Evolutionary conservation across 2,888 invertebrate genomes (phyloP).

Genomic region (Metacarcinus magister): DNA sequence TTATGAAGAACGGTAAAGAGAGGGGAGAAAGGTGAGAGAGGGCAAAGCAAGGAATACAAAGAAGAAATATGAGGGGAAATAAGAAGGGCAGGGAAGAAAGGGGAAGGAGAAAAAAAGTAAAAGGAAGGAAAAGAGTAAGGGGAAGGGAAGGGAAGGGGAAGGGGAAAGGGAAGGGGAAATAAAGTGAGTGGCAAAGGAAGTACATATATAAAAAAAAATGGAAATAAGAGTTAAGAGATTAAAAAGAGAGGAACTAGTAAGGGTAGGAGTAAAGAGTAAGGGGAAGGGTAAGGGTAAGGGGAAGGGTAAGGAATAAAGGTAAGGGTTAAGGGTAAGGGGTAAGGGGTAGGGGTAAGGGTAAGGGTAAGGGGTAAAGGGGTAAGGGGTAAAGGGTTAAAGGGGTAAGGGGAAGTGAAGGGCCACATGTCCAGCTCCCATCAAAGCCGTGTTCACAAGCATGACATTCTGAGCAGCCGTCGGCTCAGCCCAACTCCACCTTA

Average conservation of each 20-base stretch:
- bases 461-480: constrained; percentile 38
- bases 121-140: background rate
- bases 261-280: background rate
- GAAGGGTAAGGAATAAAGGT: background rate
- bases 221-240: background rate
- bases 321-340: background rate
- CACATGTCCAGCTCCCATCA: background rate
- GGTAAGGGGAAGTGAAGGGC: background rate
- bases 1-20: too few relatives aligned
- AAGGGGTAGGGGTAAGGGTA: background rate
- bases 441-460: constrained; percentile 13
- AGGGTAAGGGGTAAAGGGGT: background rate
- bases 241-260: background rate
- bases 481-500: constrained; percentile 21
- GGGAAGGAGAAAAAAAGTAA: background rate
- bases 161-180: background rate
- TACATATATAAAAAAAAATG: background rate
- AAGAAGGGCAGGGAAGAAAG: background rate
- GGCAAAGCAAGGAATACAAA: too few relatives aligned
- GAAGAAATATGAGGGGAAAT: background rate
- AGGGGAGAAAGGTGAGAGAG: too few relatives aligned
- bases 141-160: background rate
- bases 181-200: background rate
- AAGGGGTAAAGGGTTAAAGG: background rate
- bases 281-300: background rate